A percentile compares a stretch with the other conserved stretches of the same genome.
phyloP scores from a whole-genome alignment of 2,797 vertebrate species.

The Borostomias antarcticus region DNA sequence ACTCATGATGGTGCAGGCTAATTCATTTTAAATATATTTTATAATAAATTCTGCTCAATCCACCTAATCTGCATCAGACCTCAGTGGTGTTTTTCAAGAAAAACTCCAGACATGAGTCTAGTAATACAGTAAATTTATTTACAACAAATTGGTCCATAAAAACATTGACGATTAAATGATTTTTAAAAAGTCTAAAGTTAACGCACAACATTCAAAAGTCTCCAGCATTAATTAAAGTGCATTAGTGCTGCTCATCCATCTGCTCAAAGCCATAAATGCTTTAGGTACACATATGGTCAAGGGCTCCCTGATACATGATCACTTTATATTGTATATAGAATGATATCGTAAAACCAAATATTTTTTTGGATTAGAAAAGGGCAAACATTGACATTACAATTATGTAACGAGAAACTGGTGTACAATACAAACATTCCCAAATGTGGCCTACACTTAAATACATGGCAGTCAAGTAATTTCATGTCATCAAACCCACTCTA shows the following conservation, averaged over 20 bases:
- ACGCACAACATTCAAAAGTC: conserved; percentile 36
- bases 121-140: conserved; percentile 67
- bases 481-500: conserved; percentile 14
- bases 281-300: conserved; percentile 30
- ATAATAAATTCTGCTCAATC: too few relatives aligned
- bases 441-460: background rate
- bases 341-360: background rate
- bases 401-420: background rate
- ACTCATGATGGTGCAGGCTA: too few relatives aligned
- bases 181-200: conserved; percentile 44
- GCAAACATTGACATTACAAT: background rate
- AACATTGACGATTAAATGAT: conserved; percentile 34
- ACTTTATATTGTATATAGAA: too few relatives aligned
- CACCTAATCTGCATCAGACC: too few relatives aligned
- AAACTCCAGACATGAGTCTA: background rate
- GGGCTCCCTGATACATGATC: background rate
- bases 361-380: background rate
- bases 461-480: background rate
- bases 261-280: conserved; percentile 34
- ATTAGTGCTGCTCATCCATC: conserved; percentile 38
- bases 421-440: background rate
- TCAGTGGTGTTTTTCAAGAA: background rate
- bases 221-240: conserved; percentile 76
- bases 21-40: too few relatives aligned
- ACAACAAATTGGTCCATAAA: conserved; percentile 53